Base-by-base conservation (phyloP, 2,888 invertebrate genomes). In the Euclidia mi region DNA sequence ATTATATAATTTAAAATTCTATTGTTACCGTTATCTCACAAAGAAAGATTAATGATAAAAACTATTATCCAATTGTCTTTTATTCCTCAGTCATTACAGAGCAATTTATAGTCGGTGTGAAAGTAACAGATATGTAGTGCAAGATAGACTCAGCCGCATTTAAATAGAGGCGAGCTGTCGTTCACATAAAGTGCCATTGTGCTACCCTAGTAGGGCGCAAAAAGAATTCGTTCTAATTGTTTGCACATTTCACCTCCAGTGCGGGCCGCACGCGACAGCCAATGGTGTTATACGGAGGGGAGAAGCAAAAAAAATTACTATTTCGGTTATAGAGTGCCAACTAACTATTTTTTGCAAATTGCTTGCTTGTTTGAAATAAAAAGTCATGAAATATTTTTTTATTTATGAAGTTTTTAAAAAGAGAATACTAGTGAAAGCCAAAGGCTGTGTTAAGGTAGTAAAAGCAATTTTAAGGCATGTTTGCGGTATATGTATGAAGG, bases 171-270 rank as follows among this genome's bases (percentile, higher is more conserved):
- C 80, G 82, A 76, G 78, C 85, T 88, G 89, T 83, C 82, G 86
- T 84, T 88, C 88, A 88, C 91, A 84, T 86, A 78, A 82, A 92
- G 92, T 88, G 88, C 87, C 79, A 88, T 92, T 92, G 90, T 91
- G 83, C 68, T 77, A 74, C 82, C 84, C 85, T 76, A 43, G 64
- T 71, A 78, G 84, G 76, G 81, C 79, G 80, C 84, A 88, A 91
- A 91, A 91, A 90, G 85, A 84, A 84, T 87, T 86, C 88, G 78
- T 85, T 84, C 88, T 92, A 92, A 93, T 94, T 94, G 94, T 94
- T 94, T 93, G 94, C 92, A 90, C 94, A 92, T 93, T 94, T 93
- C 78, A 78, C 87, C 79, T 84, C 81, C 82, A 87, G 83, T 71
- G 53, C 65, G 80, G 73, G 76, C 74, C 79, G 78, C 83, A 78